Percentiles rank a stretch among this genome's conserved stretches.
phyloP scores from a whole-genome alignment of 2,797 vertebrate genomes.

The Melanotaenia boesemani region DNA sequence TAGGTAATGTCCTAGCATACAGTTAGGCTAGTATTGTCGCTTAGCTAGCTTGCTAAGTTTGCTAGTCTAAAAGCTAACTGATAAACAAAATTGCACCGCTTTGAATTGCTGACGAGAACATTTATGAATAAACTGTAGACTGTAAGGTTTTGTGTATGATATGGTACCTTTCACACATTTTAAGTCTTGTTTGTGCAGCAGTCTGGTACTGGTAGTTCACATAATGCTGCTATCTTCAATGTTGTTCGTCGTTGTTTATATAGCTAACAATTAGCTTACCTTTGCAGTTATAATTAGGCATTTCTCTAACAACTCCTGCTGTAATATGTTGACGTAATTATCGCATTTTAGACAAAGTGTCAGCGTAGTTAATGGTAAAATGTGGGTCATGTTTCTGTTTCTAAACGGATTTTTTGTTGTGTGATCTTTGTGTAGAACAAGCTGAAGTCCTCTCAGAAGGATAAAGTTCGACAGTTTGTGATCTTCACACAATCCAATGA shows the following conservation, averaged over 20 bases:
- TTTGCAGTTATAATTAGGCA: not conserved
- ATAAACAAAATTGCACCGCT: slow-evolving; percentile 3
- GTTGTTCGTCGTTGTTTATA: not conserved
- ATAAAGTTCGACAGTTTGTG: slow-evolving; percentile 99
- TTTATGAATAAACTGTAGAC: not conserved
- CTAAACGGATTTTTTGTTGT: slow-evolving; percentile 11
- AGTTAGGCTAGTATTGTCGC: slow-evolving; percentile 35
- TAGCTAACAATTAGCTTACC: not conserved
- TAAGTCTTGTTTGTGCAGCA: slow-evolving; percentile 21
- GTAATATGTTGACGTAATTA: not conserved
- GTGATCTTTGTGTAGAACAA: slow-evolving; percentile 89
- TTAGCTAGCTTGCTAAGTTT: slow-evolving; percentile 43
- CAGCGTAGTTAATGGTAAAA: too few relatives aligned
- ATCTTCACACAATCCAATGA: slow-evolving; percentile 98
- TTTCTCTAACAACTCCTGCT: not conserved
- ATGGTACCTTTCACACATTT: slow-evolving; percentile 9
- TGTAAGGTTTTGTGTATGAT: not conserved
- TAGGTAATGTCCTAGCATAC: slow-evolving; percentile 55
- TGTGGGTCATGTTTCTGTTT: not conserved
- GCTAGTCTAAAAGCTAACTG: slow-evolving; percentile 26
- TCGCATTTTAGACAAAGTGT: not conserved
- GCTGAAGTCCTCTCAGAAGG: slow-evolving; percentile 99
- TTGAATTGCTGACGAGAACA: not conserved
- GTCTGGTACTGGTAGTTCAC: not conserved
- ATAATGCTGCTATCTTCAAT: slow-evolving; percentile 10